Conservation (phyloP, 1,140 invertebrate species). For the Frieseomelitta varia region DNA sequence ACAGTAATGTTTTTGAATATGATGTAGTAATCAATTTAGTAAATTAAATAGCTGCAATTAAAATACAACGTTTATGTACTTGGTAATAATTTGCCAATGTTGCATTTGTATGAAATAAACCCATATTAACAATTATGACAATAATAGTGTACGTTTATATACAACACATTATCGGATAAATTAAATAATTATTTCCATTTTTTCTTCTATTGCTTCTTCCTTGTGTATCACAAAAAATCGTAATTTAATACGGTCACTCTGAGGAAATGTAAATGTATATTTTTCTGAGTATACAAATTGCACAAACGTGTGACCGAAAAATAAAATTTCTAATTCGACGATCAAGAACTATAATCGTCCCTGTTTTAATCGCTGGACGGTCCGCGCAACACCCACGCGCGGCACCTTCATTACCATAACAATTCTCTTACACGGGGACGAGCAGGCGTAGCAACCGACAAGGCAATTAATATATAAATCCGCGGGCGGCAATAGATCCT, state of each 20-base stretch:
- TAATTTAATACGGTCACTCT: background rate
- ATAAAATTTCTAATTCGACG: background rate
- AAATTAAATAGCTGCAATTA: background rate
- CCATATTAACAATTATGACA: no score
- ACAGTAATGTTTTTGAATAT: background rate
- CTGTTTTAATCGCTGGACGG: constrained; percentile 5
- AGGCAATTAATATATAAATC: constrained; percentile 62
- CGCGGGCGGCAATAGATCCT: constrained; percentile 17
- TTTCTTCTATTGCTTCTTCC: background rate
- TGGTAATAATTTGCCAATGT: background rate
- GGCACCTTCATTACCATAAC: constrained; percentile 20
- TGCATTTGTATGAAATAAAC: no score
- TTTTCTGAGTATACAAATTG: background rate
- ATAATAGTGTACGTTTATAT: no score
- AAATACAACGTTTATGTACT: background rate
- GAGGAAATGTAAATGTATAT: background rate
- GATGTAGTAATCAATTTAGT: background rate
- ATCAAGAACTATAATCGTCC: background rate
- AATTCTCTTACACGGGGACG: constrained; percentile 5
- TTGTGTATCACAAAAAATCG: background rate
- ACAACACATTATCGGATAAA: background rate
- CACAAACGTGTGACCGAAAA: background rate
- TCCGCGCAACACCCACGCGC: background rate
- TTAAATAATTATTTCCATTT: background rate
- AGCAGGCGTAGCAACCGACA: constrained; percentile 30